A percentile compares a stretch with the other conserved stretches of the same genome.
phyloP scores from a whole-genome alignment of 2,797 vertebrate genomes.

The Anniella stebbinsi region DNA sequence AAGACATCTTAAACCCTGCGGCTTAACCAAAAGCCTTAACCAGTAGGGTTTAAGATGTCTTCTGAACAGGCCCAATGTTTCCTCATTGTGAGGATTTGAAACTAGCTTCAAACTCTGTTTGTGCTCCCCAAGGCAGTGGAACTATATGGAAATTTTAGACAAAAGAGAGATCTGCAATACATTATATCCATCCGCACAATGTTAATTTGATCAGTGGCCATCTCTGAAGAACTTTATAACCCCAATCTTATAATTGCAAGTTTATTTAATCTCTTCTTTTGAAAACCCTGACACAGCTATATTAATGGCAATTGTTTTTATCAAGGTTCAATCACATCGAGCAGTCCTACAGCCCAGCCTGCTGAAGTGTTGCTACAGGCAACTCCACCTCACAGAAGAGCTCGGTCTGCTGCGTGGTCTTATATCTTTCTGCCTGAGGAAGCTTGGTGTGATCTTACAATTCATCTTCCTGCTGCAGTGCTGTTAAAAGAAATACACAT shows the following conservation, averaged over 20 bases:
- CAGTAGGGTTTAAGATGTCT: no score
- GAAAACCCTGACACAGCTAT: constrained; percentile 1
- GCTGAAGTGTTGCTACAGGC: constrained; percentile 97
- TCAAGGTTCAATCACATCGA: constrained; percentile 96
- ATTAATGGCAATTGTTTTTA: constrained; percentile 10
- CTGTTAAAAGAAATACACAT: constrained; percentile 98
- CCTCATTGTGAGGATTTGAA: neutral
- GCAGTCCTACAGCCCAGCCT: constrained; percentile 98
- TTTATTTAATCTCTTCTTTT: constrained; percentile 4
- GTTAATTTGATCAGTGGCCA: neutral
- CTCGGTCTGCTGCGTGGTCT: constrained; percentile 97
- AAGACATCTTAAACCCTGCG: no score
- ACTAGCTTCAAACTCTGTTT: neutral
- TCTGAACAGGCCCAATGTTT: no score
- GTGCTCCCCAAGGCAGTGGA: neutral
- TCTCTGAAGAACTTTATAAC: no score
- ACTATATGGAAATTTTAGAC: neutral
- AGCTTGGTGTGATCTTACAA: constrained; percentile 98
- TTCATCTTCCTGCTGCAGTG: constrained; percentile 97
- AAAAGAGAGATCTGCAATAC: neutral
- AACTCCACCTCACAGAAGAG: constrained; percentile 94
- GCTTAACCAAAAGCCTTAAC: no score
- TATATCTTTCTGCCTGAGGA: constrained; percentile 98
- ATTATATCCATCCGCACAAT: no score
- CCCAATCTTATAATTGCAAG: neutral